A percentile compares a stretch with the other conserved stretches of the same genome.
Conservation (phyloP, 35 echinoderm and acorn worm species). For the Holothuria glaberrima region DNA sequence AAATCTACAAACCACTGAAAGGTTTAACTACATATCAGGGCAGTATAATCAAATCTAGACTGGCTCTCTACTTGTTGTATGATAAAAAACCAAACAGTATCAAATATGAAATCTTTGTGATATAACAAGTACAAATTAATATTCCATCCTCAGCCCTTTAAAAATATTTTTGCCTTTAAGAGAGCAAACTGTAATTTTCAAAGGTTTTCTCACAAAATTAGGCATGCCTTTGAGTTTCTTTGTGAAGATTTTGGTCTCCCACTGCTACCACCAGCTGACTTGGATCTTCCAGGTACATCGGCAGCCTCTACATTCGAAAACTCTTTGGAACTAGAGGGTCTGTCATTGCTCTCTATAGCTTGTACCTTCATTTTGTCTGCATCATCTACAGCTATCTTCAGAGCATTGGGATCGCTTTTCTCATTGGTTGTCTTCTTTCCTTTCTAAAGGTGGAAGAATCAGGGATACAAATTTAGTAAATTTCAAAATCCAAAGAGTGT, state of each 20-base stretch:
- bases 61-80: too few relatives aligned
- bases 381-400: slow-evolving; percentile 86
- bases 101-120: too few relatives aligned
- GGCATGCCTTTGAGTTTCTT: slow-evolving; percentile 42
- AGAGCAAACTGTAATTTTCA: too few relatives aligned
- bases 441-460: slow-evolving; percentile 55
- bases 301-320: slow-evolving; percentile 10
- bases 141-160: too few relatives aligned
- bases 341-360: background rate
- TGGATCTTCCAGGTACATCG: background rate
- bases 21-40: too few relatives aligned
- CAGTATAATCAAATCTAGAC: too few relatives aligned
- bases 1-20: too few relatives aligned
- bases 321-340: slow-evolving; percentile 43
- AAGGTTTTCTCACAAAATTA: slow-evolving; percentile 1
- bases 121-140: too few relatives aligned
- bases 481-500: background rate
- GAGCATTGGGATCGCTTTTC: slow-evolving; percentile 90
- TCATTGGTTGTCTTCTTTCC: slow-evolving; percentile 84
- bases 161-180: too few relatives aligned
- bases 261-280: slow-evolving; percentile 6
- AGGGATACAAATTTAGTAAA: background rate
- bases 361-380: slow-evolving; percentile 80
- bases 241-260: slow-evolving; percentile 3
- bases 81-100: too few relatives aligned